A percentile compares a stretch with the other conserved stretches of the same genome.
Evolutionary conservation across 2,797 vertebrate species (phyloP).

Genomic region (Zenarchopterus dispar): DNA sequence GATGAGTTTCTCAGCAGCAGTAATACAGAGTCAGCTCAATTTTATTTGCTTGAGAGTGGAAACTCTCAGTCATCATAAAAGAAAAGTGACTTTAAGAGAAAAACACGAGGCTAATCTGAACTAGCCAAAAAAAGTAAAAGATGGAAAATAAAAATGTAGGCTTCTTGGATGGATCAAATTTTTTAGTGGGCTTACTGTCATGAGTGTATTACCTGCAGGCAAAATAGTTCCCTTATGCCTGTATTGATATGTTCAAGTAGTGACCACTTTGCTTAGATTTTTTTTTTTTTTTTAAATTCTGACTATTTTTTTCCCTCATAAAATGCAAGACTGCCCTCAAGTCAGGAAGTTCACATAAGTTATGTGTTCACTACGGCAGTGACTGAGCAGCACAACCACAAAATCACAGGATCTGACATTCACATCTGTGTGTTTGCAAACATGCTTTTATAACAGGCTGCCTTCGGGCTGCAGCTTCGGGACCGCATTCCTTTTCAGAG

Average conservation of each 20-base stretch:
- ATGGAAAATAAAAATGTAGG: constrained; percentile 4
- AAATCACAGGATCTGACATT: constrained; percentile 38
- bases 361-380: constrained; percentile 16
- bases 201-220: constrained; percentile 17
- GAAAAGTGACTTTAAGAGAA: constrained; percentile 19
- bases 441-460: constrained; percentile 28
- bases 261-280: constrained; percentile 12
- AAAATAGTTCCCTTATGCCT: constrained; percentile 21
- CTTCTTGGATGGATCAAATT: constrained; percentile 20
- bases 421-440: constrained; percentile 39
- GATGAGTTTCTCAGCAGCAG: constrained; percentile 34
- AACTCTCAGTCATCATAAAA: constrained; percentile 41
- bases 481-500: constrained; percentile 49
- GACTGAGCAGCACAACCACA: constrained; percentile 40
- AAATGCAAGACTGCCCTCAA: constrained; percentile 8
- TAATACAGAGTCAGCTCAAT: constrained; percentile 12
- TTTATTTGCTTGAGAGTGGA: constrained; percentile 35
- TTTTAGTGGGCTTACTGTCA: constrained; percentile 20
- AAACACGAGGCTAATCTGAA: constrained; percentile 18
- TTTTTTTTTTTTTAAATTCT: not conserved
- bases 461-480: constrained; percentile 30
- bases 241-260: constrained; percentile 11
- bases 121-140: not conserved
- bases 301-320: constrained; percentile 24
- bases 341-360: constrained; percentile 20